Conservation (phyloP, 2,888 invertebrate species). For the Spisula subtruncata region DNA sequence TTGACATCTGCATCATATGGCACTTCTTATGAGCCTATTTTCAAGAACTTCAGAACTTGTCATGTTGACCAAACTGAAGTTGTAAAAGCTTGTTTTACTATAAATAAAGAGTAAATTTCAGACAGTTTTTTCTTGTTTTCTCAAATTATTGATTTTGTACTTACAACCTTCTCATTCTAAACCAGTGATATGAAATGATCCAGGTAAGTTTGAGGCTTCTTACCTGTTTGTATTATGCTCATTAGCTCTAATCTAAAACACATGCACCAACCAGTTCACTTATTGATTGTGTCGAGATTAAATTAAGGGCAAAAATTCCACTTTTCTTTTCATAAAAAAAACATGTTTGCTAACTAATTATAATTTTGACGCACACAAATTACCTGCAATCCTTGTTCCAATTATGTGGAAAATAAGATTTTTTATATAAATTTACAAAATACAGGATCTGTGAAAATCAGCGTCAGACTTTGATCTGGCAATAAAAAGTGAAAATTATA, state of each 20-base stretch:
- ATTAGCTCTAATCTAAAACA: conserved; percentile 10
- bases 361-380: not conserved
- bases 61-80: too few species aligned
- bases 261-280: not conserved
- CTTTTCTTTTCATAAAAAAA: not conserved
- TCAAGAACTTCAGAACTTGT: too few species aligned
- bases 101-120: too few species aligned
- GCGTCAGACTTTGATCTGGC: not conserved
- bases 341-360: conserved; percentile 1
- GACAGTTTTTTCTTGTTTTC: too few species aligned
- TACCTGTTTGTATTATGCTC: not conserved
- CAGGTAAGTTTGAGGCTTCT: not conserved
- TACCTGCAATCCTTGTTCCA: conserved; percentile 1
- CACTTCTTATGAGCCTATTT: too few species aligned
- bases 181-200: not conserved
- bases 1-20: too few species aligned
- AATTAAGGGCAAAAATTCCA: not conserved
- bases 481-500: not conserved
- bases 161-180: too few species aligned
- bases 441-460: not conserved
- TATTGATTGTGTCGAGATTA: not conserved
- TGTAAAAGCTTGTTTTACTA: too few species aligned
- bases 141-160: too few species aligned
- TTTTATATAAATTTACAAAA: not conserved
- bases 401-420: not conserved